Evolutionary conservation across 2,113 vertebrate species (phyloP), one percentile per base, ranked within the genome.

Genomic region (Leucopsar rothschildi): DNA sequence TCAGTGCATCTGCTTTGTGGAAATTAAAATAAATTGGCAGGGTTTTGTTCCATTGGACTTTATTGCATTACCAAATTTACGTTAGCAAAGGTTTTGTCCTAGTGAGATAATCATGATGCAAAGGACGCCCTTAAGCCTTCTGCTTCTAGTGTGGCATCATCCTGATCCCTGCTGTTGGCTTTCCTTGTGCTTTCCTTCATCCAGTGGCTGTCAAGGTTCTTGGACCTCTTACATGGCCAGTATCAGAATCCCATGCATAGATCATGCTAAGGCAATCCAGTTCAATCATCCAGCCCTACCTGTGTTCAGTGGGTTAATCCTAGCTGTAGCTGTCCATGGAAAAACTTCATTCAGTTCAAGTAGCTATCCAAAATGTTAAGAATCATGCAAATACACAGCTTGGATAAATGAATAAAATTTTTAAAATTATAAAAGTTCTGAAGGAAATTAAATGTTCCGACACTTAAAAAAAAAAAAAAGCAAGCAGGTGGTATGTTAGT

Each of bases 1-100:
- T n/a, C 37, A 31, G 53, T 52, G 23, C 24, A 39, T 42, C 59
- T 40, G 20, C 71, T 81, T 60, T 4, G 1, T 31, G 45, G 23
- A 37, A 52, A 24, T 50, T 59, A 29, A 28, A 24, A 73, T 47
- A 39, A 61, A 49, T 16, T 5, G 14, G 40, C 31, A 29, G 42
- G 55, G 33, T 17, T 65, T 70, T 49, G 20, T 75, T 49, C 50
- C 35, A 29, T 2, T 65, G 45, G 53, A 40, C 24, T 64, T 79
- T 28, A 1, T 55, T n/a, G 33, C 16, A 0, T 63, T 39, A 29
- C 17, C 25, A 53, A 7, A 44, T 79, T 57, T 5, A n/a, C 0
- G 0, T 63, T 35, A 56, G 61, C 11, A 12, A 52, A 55, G 28
- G 40, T 53, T 77, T 66, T 40, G 55, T 71, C 15, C 23, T 21